Evolutionary conservation across 2,888 invertebrate species (phyloP).

Genomic region (Drosophila kokeensis): DNA sequence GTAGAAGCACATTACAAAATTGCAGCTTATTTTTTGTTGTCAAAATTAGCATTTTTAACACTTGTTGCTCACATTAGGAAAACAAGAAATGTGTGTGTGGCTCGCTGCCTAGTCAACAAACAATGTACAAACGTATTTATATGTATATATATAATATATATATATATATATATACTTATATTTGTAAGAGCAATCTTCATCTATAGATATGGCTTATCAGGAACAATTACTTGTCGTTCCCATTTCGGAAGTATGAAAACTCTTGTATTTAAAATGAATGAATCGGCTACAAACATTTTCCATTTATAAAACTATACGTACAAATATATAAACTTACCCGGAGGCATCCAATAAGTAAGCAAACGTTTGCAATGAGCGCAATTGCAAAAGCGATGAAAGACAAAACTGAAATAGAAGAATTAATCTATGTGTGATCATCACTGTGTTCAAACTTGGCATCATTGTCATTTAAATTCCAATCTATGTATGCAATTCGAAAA

Average conservation of each 20-base stretch:
- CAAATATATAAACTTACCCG: conserved; percentile 50
- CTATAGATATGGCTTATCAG: conserved; percentile 24
- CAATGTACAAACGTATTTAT: not conserved
- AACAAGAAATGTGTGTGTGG: not conserved
- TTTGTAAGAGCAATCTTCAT: conserved; percentile 8
- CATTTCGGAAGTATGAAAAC: not conserved
- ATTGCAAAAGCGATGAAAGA: conserved; percentile 63
- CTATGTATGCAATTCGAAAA: conserved; percentile 36
- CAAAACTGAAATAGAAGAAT: conserved; percentile 50
- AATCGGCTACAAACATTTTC: not conserved
- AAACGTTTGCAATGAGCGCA: conserved; percentile 55
- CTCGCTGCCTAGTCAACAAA: not conserved
- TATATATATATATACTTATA: not conserved
- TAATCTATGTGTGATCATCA: conserved; percentile 31
- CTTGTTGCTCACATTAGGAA: conserved; percentile 17
- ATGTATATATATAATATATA: not conserved
- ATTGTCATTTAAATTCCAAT: conserved; percentile 38
- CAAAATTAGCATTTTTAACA: conserved; percentile 3
- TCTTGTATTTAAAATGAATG: not conserved
- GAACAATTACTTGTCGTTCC: not conserved
- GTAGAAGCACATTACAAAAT: not conserved
- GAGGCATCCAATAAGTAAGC: conserved; percentile 64
- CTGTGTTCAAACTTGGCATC: conserved; percentile 57
- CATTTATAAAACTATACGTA: not conserved
- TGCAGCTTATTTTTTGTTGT: not conserved